Evolutionary conservation across 2,888 invertebrate species (phyloP).

Genomic region (Yponomeuta cagnagella): DNA sequence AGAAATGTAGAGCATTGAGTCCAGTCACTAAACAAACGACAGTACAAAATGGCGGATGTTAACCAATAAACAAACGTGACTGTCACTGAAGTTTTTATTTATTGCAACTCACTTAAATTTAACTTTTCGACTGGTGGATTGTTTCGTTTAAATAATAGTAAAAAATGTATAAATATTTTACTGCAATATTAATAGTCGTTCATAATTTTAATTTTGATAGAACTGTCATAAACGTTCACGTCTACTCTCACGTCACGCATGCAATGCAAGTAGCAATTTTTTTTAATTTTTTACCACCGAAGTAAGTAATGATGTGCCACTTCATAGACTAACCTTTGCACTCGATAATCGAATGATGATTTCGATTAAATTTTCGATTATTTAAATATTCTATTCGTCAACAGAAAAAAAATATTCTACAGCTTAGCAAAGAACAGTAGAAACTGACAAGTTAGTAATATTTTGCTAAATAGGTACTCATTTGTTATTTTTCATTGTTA

Average conservation of each 20-base stretch:
- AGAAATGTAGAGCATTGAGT: constrained; percentile 61
- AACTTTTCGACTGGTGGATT: constrained; percentile 33
- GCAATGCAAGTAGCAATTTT: constrained; percentile 16
- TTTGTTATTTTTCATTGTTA: too few species aligned
- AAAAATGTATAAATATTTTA: constrained; percentile 62
- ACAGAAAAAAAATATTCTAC: too few species aligned
- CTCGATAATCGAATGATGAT: background rate
- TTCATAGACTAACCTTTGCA: background rate
- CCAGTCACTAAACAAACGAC: constrained; percentile 75
- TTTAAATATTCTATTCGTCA: too few species aligned
- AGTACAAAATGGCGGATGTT: constrained; percentile 76
- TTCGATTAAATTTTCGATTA: too few species aligned
- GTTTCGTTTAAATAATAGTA: constrained; percentile 49
- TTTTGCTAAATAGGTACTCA: too few species aligned
- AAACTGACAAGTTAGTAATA: too few species aligned
- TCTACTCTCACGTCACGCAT: constrained; percentile 42
- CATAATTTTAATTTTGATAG: constrained; percentile 53
- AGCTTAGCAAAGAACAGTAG: too few species aligned
- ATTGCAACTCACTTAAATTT: constrained; percentile 41
- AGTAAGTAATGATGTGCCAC: background rate
- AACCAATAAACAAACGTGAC: constrained; percentile 75
- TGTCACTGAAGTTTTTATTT: constrained; percentile 47
- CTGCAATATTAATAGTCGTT: constrained; percentile 51
- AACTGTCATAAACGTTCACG: constrained; percentile 68
- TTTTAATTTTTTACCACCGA: background rate